Percentiles rank a stretch among this genome's conserved stretches.
Evolutionary conservation across 2,113 vertebrate genomes (phyloP).

Genomic region (Reinhardtius hippoglossoides): DNA sequence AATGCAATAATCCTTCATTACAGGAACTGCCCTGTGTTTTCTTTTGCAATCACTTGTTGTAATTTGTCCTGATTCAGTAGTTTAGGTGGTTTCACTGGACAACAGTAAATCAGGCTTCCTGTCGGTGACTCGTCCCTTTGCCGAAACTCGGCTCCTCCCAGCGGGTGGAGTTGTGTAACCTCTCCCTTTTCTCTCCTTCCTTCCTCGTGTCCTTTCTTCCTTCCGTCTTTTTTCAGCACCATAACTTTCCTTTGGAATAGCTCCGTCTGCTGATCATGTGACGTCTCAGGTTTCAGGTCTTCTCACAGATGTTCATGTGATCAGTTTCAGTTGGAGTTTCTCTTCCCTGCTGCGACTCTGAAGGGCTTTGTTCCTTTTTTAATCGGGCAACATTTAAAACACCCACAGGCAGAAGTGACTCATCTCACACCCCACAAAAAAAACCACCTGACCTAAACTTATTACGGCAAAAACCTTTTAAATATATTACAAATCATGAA

Average conservation of each 20-base stretch:
- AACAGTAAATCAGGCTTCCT: slow-evolving; percentile 21
- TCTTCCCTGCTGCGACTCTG: neutral
- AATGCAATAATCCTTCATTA: neutral
- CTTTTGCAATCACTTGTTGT: neutral
- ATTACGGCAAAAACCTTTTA: too few species aligned
- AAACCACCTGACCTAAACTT: too few species aligned
- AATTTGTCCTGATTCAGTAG: neutral
- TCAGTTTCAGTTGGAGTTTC: slow-evolving; percentile 8
- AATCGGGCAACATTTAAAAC: neutral
- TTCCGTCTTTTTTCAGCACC: neutral
- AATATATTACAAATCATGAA: too few species aligned
- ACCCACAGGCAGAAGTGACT: neutral
- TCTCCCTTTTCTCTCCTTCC: neutral
- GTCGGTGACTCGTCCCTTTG: slow-evolving; percentile 13
- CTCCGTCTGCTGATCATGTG: too few species aligned
- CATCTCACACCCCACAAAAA: neutral
- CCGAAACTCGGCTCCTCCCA: slow-evolving; percentile 19
- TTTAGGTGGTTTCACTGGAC: neutral
- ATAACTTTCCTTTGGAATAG: neutral
- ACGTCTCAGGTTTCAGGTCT: neutral
- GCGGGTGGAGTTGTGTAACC: neutral
- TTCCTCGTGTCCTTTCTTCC: neutral
- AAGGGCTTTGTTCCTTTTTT: slow-evolving; percentile 27
- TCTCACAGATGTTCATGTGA: slow-evolving; percentile 15
- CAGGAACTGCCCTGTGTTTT: neutral